Percentiles rank a stretch among this genome's conserved stretches.
Conservation (phyloP, 1,140 invertebrate species). For the Protaetia brevitarsis region DNA sequence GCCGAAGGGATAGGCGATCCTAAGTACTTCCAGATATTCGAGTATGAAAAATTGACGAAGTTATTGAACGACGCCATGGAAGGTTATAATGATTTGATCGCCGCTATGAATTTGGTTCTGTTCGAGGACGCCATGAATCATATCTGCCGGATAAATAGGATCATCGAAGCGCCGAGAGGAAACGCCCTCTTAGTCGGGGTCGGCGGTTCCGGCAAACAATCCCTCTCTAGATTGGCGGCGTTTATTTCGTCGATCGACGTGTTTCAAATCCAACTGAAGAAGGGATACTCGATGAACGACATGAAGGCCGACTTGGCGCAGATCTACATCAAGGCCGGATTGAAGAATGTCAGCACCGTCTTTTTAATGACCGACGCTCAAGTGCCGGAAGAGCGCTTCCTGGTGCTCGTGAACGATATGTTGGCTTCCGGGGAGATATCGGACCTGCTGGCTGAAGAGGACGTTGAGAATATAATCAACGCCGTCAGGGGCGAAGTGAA, state of each 20-base stretch:
- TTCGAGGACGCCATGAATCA: conserved; percentile 95
- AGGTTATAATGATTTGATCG: conserved; percentile 81
- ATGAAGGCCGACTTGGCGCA: conserved; percentile 77
- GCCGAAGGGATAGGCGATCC: conserved; percentile 86
- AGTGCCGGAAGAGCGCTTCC: conserved; percentile 83
- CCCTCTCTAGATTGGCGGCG: conserved; percentile 78
- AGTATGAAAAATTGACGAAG: conserved; percentile 71
- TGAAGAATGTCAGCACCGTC: conserved; percentile 83
- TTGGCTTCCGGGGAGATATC: conserved; percentile 91
- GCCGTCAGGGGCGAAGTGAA: conserved; percentile 83
- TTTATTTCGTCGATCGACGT: conserved; percentile 88
- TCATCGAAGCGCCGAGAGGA: conserved; percentile 85
- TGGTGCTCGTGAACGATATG: conserved; percentile 92
- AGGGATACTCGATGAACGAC: conserved; percentile 82
- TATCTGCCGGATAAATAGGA: conserved; percentile 88
- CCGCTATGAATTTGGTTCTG: conserved; percentile 91
- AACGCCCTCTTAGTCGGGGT: conserved; percentile 91
- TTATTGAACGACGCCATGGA: conserved; percentile 77
- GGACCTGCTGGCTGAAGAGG: conserved; percentile 87
- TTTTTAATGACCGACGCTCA: conserved; percentile 95
- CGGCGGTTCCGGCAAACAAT: conserved; percentile 93
- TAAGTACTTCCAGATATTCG: conserved; percentile 80
- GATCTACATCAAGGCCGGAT: conserved; percentile 84
- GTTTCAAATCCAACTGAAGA: conserved; percentile 85
- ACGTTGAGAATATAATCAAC: conserved; percentile 83